phyloP scores from a whole-genome alignment of 2,113 vertebrate species.

The Corvus cornix region DNA sequence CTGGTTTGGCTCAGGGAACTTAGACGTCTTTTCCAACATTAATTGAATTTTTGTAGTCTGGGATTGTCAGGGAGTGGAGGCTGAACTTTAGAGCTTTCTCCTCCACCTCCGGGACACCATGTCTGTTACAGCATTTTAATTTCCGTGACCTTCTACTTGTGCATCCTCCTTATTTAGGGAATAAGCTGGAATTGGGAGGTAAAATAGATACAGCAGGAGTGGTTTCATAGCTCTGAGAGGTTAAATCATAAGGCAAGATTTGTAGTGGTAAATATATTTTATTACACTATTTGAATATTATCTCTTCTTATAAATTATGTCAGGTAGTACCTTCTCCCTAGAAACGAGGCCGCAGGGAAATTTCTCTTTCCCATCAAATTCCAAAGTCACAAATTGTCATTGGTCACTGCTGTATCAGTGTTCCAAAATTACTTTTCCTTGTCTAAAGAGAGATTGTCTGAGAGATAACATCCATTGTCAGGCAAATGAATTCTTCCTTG shows the following conservation, averaged over 20 bases:
- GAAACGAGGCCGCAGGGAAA: neutral
- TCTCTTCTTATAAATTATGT: neutral
- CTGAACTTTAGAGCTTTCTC: neutral
- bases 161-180: neutral
- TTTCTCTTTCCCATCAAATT: neutral
- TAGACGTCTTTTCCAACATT: neutral
- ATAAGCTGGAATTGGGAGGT: neutral
- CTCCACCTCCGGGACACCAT: neutral
- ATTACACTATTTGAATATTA: neutral
- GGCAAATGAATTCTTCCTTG: neutral
- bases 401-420: accelerated
- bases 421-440: neutral
- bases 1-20: neutral
- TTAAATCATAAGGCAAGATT: neutral
- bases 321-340: neutral
- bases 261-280: neutral
- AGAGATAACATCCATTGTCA: neutral
- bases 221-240: neutral
- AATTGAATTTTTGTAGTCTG: neutral
- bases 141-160: neutral
- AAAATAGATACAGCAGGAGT: neutral
- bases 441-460: neutral
- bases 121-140: neutral
- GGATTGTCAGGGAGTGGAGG: neutral
- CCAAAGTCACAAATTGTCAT: neutral